These are phyloP conservation scores for Aradophagus sp. DNA, from an alignment of 1,140 invertebrate species.

Conservation along the genomic window DNA sequence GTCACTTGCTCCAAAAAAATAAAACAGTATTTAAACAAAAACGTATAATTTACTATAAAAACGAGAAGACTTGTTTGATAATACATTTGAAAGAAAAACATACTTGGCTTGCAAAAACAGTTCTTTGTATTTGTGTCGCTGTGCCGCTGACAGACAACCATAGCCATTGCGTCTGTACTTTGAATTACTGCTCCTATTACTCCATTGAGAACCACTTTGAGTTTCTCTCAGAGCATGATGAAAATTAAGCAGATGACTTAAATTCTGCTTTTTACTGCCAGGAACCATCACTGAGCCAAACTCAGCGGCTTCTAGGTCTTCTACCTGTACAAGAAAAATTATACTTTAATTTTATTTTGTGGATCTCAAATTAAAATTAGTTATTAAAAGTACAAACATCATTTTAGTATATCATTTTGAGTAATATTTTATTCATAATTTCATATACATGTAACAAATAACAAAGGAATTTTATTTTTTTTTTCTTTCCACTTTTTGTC, in stretches of 20 bases:
- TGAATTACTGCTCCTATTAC: slow-evolving; percentile 55
- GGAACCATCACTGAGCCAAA: slow-evolving; percentile 85
- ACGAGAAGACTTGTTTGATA: background rate
- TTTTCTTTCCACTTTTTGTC: no score
- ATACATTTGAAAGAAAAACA: slow-evolving; percentile 16
- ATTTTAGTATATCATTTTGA: no score
- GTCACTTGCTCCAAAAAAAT: no score
- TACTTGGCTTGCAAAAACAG: slow-evolving; percentile 96
- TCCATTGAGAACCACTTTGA: slow-evolving; percentile 59
- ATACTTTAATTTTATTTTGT: background rate
- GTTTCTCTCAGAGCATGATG: slow-evolving; percentile 81
- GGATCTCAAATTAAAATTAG: no score
- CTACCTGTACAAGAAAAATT: slow-evolving; percentile 66
- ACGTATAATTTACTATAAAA: background rate
- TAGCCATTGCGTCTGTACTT: slow-evolving; percentile 66
- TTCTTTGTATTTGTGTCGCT: slow-evolving; percentile 88
- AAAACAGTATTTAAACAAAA: no score
- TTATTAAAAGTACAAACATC: no score
- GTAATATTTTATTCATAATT: no score
- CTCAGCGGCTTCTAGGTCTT: slow-evolving; percentile 79
- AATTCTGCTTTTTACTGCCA: slow-evolving; percentile 92
- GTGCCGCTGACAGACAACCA: slow-evolving; percentile 73
- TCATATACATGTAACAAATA: no score
- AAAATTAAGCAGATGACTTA: slow-evolving; percentile 94
- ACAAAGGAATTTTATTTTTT: no score